Percentiles rank a stretch among this genome's conserved stretches.
phyloP scores from a whole-genome alignment of 2,888 invertebrate species.

The Amiota mariae region DNA sequence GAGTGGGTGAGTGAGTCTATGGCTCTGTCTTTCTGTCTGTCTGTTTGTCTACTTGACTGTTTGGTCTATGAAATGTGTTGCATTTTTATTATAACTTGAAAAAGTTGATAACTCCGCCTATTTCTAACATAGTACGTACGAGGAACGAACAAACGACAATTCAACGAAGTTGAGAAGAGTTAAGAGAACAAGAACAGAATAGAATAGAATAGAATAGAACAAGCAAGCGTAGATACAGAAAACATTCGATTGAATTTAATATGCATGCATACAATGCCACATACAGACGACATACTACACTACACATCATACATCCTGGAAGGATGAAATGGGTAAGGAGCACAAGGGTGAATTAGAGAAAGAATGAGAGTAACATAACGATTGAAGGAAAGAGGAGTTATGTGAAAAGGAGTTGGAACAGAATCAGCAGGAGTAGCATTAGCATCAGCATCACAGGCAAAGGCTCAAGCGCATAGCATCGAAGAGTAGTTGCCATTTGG shows the following conservation, averaged over 20 bases:
- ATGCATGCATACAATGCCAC: slow-evolving; percentile 68
- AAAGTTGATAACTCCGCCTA: slow-evolving; percentile 73
- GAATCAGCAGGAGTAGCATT: slow-evolving; percentile 8
- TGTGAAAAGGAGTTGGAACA: not conserved
- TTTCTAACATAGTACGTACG: slow-evolving; percentile 63
- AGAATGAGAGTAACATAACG: not conserved
- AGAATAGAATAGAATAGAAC: not conserved
- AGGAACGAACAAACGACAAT: slow-evolving; percentile 25
- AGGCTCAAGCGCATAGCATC: not conserved
- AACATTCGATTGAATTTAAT: slow-evolving; percentile 72
- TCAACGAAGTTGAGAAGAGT: too few species aligned
- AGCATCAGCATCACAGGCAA: slow-evolving; percentile 1
- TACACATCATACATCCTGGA: slow-evolving; percentile 34
- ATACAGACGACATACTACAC: slow-evolving; percentile 42
- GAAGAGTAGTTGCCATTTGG: slow-evolving; percentile 19
- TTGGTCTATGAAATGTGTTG: slow-evolving; percentile 66
- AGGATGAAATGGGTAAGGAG: not conserved
- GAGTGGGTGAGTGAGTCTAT: slow-evolving; percentile 35
- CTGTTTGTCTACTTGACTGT: slow-evolving; percentile 34
- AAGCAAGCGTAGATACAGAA: slow-evolving; percentile 55
- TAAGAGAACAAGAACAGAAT: too few species aligned
- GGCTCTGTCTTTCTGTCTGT: slow-evolving; percentile 38
- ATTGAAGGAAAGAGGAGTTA: slow-evolving; percentile 2
- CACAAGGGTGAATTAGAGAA: slow-evolving; percentile 26
- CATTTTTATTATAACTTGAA: slow-evolving; percentile 72